Evolutionary conservation across 1,140 invertebrate species (phyloP), one percentile per base, ranked within the genome.

Genomic region (Idris sp.): DNA sequence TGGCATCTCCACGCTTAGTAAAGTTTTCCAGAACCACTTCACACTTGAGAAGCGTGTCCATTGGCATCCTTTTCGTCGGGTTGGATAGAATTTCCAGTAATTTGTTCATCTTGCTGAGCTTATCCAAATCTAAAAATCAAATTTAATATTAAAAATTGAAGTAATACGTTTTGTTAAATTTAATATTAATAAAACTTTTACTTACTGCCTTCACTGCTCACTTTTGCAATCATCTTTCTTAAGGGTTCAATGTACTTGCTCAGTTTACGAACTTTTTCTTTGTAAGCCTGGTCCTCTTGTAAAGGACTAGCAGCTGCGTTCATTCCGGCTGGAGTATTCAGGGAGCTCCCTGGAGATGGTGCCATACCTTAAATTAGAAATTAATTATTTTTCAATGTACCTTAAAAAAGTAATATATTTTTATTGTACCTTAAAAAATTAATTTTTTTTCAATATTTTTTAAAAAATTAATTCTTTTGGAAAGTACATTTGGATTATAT

Each of bases 241-340:
- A 98, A 85, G 0, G 97, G 96, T 68, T 97, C 97, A 75, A 97
- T 96, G 81, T 97, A 98, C 84, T 96, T 97, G 76, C 93, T 95
- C 2, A 98, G 88, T 80, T 97, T 95, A 19, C 94, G 91, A 28
- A 98, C 92, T 88, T 98, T 98, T 76, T 98, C 96, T 53, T 95
- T 86, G 79, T 98, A 98, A 0, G 93, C 92, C 43, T 95, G 94
- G 78, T 98, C 96, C 77, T 98, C 96, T 83, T 91, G 85, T 41
- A 92, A 89, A 0, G 92, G 93, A 86, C 92, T 93, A 9, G 92
- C 91, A 1, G 90, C 91, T 1, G 91, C 91, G 16, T 92, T 91
- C 0, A 90, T 91, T 1, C 91, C 91, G 18, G 92, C 91, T 0
- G 93, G 94, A 18, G 93, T 96, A 83, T 96, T 95, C 4, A 96